phyloP scores from a whole-genome alignment of 2,797 vertebrate genomes.

The Potorous gilbertii region DNA sequence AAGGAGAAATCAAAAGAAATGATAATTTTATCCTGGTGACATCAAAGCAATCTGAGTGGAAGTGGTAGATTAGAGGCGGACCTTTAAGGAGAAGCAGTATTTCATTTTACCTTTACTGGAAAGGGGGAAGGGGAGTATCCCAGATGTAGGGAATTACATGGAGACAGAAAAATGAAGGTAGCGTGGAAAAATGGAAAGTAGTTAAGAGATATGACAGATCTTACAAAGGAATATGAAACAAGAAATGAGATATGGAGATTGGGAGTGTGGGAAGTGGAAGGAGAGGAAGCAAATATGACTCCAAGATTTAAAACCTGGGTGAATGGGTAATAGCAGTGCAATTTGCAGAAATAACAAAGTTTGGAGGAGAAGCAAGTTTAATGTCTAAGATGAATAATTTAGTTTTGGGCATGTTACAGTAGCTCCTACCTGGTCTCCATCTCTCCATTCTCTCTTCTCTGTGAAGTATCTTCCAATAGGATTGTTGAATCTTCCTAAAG shows the following conservation, averaged over 20 bases:
- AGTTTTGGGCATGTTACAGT: background rate
- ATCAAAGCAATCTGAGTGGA: background rate
- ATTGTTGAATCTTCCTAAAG: background rate
- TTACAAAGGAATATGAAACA: background rate
- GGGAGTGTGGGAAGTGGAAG: background rate
- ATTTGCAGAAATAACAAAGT: background rate
- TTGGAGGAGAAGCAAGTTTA: background rate
- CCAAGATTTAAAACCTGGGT: background rate
- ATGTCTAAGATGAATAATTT: background rate
- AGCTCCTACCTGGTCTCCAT: background rate
- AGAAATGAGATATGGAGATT: background rate
- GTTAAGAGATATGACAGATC: background rate
- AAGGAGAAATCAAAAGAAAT: background rate
- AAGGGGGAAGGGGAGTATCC: background rate
- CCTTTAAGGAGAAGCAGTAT: background rate
- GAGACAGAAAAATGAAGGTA: background rate
- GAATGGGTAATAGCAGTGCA: background rate
- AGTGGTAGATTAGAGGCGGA: background rate
- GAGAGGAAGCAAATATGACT: background rate
- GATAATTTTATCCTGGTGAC: background rate
- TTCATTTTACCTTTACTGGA: background rate
- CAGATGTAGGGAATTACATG: background rate
- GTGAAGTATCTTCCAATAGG: background rate
- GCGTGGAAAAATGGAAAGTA: background rate
- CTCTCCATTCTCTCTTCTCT: background rate